Evolutionary conservation across 2,113 vertebrate genomes (phyloP).

Genomic region (Leptosomus discolor): DNA sequence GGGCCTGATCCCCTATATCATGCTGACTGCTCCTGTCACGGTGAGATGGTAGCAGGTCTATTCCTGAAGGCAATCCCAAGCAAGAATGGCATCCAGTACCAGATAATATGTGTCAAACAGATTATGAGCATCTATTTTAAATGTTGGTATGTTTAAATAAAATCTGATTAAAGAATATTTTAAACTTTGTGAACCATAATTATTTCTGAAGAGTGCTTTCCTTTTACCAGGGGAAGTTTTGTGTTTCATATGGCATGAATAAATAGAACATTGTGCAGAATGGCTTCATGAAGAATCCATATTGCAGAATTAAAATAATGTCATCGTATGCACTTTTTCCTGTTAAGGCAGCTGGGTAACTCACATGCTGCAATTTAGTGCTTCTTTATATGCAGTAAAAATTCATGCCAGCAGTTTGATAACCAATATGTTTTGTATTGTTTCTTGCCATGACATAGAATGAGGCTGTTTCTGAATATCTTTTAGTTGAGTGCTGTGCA

Average conservation of each 20-base stretch:
- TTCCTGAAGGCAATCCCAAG: neutral
- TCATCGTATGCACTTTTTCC: neutral
- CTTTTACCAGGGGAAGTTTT: neutral
- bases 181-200: neutral
- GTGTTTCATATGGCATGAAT: neutral
- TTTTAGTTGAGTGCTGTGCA: neutral
- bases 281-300: neutral
- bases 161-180: neutral
- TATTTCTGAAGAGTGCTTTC: neutral
- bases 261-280: neutral
- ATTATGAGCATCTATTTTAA: neutral
- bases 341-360: neutral
- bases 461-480: neutral
- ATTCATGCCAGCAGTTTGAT: neutral
- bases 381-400: slow-evolving; percentile 9
- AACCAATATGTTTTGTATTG: neutral
- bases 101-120: neutral
- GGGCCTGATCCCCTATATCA: neutral
- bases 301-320: neutral
- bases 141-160: neutral
- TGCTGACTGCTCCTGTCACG: neutral
- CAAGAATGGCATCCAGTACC: neutral
- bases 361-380: neutral
- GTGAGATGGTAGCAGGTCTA: neutral
- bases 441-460: neutral